Percentiles rank a stretch among this genome's conserved stretches.
Evolutionary conservation across 23 tunicate species (phyloP).

Genomic region (Ciona savignyi): DNA sequence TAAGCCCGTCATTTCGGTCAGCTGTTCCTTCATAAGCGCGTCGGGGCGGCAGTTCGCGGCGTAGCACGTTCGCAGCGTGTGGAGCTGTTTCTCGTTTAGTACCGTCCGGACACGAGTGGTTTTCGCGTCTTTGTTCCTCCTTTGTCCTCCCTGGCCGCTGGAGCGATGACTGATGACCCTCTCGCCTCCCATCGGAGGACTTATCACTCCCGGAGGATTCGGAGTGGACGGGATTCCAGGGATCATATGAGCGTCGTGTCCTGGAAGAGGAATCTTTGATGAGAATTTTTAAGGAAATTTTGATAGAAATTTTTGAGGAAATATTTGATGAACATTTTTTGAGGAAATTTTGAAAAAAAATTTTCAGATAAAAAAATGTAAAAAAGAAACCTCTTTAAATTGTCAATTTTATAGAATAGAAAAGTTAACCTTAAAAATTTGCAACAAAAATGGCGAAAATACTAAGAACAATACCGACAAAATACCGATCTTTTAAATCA

Average conservation of each 20-base stretch:
- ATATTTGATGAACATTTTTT: neutral
- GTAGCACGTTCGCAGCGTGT: constrained; percentile 82
- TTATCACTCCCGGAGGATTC: constrained; percentile 11
- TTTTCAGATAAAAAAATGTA: too few relatives aligned
- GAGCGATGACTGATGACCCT: neutral
- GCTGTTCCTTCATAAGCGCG: constrained; percentile 97
- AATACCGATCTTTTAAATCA: too few relatives aligned
- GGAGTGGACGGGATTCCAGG: constrained; percentile 20
- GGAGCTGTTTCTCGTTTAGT: constrained; percentile 91
- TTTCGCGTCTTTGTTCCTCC: constrained; percentile 45
- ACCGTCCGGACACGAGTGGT: constrained; percentile 96
- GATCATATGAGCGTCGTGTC: constrained; percentile 19
- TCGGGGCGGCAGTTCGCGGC: constrained; percentile 94
- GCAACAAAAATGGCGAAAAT: too few relatives aligned
- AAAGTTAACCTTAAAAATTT: too few relatives aligned
- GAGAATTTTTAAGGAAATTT: neutral
- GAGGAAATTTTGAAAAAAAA: too few relatives aligned
- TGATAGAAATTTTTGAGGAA: neutral
- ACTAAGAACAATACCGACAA: too few relatives aligned
- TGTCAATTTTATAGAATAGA: too few relatives aligned
- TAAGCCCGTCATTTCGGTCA: constrained; percentile 91
- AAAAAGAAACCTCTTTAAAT: too few relatives aligned
- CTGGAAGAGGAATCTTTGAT: constrained; percentile 13
- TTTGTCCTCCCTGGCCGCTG: constrained; percentile 5
- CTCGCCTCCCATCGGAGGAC: constrained; percentile 22